A percentile compares a stretch with the other conserved stretches of the same genome.
phyloP scores from a whole-genome alignment of 2,113 vertebrate species.

The Cyrtonyx montezumae region DNA sequence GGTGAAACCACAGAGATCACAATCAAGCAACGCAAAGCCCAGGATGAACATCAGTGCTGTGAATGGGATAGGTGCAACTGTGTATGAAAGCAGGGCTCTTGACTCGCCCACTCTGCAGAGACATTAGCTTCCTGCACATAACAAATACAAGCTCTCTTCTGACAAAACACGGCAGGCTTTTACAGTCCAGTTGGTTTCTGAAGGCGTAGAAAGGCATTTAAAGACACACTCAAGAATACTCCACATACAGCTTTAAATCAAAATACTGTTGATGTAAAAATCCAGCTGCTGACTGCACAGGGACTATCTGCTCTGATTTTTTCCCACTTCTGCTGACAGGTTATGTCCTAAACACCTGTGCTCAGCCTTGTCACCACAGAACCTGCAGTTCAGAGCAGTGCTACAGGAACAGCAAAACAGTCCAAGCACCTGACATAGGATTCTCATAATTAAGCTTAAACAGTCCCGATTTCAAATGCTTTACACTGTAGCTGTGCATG shows the following conservation, averaged over 20 bases:
- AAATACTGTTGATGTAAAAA: not conserved
- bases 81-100: not conserved
- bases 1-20: not conserved
- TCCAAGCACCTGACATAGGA: not conserved
- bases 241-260: not conserved
- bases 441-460: not conserved
- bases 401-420: not conserved
- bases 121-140: not conserved
- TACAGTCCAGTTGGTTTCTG: not conserved
- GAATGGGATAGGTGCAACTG: not conserved
- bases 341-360: not conserved
- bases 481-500: not conserved
- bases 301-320: not conserved
- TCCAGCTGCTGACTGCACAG: not conserved
- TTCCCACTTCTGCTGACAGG: not conserved
- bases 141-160: not conserved
- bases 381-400: not conserved
- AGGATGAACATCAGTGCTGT: not conserved
- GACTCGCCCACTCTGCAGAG: not conserved
- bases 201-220: not conserved
- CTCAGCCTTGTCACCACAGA: not conserved
- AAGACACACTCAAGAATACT: not conserved
- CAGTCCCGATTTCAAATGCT: not conserved
- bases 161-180: not conserved
- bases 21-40: rapidly evolving